A percentile compares a stretch with the other conserved stretches of the same genome.
Conservation (phyloP, 1,140 invertebrate species). For the Pseudomyrmex gracilis region DNA sequence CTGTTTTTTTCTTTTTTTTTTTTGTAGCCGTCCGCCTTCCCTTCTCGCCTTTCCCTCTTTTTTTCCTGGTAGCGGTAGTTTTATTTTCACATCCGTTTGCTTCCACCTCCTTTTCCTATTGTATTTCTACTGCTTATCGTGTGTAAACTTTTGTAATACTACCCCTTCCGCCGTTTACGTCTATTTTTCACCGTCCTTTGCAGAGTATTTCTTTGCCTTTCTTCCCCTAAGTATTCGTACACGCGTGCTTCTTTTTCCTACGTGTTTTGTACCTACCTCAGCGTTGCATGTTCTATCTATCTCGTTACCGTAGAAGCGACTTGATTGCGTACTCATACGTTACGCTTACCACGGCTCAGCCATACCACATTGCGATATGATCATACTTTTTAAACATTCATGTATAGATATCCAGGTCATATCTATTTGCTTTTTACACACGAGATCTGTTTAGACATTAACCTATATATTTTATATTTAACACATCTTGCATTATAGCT, state of each 20-base stretch:
- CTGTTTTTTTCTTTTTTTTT: neutral
- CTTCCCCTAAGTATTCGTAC: too few species aligned
- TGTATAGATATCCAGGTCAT: neutral
- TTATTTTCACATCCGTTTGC: conserved; percentile 14
- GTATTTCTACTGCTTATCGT: conserved; percentile 16
- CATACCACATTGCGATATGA: conserved; percentile 1
- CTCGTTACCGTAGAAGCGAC: conserved; percentile 60
- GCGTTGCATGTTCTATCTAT: conserved; percentile 48
- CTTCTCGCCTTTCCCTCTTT: neutral
- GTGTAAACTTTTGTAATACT: conserved; percentile 4
- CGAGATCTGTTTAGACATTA: neutral
- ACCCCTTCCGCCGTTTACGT: conserved; percentile 42
- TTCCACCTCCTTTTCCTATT: neutral
- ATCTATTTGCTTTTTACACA: neutral
- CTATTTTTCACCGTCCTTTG: conserved; percentile 46
- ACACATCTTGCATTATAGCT: neutral
- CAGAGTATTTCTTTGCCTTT: conserved; percentile 3
- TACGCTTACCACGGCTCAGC: conserved; percentile 3
- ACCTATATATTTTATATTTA: neutral
- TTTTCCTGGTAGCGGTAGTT: too few species aligned
- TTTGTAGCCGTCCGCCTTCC: neutral
- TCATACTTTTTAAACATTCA: conserved; percentile 27
- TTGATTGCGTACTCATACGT: conserved; percentile 60
- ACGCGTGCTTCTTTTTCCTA: neutral
- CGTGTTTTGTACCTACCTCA: neutral